These are phyloP conservation scores for Oreochromis spilurus DNA, from an alignment of 2,113 vertebrate genomes.

Conservation along the genomic window DNA sequence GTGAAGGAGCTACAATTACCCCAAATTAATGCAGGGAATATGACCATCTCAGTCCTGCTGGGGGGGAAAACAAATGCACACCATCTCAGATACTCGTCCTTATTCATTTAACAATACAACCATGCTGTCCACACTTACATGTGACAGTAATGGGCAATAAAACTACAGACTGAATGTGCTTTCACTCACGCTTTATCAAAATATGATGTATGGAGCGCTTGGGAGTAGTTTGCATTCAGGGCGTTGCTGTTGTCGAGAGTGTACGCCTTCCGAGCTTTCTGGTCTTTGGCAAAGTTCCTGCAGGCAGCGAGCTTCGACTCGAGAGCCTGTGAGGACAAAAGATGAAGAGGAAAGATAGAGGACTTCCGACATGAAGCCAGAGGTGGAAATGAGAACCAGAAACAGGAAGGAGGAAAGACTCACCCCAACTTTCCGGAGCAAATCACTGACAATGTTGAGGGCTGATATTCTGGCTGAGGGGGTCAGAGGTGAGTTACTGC, in stretches of 20 bases:
- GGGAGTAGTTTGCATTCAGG: constrained; percentile 81
- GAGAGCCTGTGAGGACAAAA: constrained; percentile 78
- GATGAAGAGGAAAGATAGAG: neutral
- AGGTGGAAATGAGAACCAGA: neutral
- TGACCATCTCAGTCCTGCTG: constrained; percentile 87
- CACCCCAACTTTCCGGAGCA: constrained; percentile 96
- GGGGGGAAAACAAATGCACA: constrained; percentile 51
- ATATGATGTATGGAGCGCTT: constrained; percentile 84
- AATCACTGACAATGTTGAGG: constrained; percentile 95
- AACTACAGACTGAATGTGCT: neutral
- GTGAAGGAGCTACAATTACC: constrained; percentile 71
- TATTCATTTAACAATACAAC: neutral
- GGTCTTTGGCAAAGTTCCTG: constrained; percentile 95
- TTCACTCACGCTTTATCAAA: constrained; percentile 90
- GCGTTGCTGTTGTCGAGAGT: constrained; percentile 78
- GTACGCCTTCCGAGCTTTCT: constrained; percentile 86
- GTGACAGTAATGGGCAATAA: neutral
- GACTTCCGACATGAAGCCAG: neutral
- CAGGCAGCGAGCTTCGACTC: constrained; percentile 95
- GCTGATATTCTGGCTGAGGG: constrained; percentile 97
- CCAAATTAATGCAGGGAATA: constrained; percentile 85
- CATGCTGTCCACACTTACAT: neutral
- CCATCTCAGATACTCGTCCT: neutral
- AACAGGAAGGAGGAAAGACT: constrained; percentile 50
- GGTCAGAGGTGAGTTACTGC: constrained; percentile 89